These are phyloP conservation scores for Sylvia borin DNA, from an alignment of 2,797 vertebrate genomes.

Conservation along the genomic window DNA sequence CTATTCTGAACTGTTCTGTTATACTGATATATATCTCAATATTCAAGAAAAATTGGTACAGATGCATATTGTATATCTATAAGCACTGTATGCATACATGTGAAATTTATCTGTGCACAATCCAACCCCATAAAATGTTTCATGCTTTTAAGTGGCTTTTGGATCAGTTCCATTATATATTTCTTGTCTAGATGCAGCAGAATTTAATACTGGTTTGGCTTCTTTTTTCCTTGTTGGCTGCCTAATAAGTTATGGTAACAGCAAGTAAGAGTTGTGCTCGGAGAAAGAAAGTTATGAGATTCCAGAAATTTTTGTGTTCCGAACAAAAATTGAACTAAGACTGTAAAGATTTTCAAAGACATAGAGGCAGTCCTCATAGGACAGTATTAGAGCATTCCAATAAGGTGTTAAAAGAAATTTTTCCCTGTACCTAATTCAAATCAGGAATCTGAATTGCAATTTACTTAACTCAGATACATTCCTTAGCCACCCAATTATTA, in stretches of 20 bases:
- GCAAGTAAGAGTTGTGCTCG: not conserved
- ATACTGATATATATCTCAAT: not conserved
- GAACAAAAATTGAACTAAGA: not conserved
- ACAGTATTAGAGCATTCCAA: not conserved
- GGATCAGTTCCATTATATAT: not conserved
- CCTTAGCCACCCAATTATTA: not conserved
- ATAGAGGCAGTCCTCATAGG: not conserved
- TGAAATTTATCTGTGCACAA: not conserved
- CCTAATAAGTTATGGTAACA: not conserved
- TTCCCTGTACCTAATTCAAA: not conserved
- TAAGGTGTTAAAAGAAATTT: not conserved
- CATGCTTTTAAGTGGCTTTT: slow-evolving; percentile 7
- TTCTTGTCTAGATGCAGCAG: not conserved
- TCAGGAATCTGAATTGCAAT: not conserved
- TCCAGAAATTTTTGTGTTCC: slow-evolving; percentile 3
- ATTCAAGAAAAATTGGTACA: not conserved
- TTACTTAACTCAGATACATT: not conserved
- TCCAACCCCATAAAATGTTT: not conserved
- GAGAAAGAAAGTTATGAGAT: slow-evolving; percentile 24
- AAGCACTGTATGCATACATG: not conserved
- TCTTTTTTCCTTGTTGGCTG: not conserved
- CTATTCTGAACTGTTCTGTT: not conserved
- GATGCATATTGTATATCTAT: not conserved
- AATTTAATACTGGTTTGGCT: not conserved
- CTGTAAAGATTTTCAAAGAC: not conserved